Base-by-base conservation (phyloP, 2,113 vertebrate genomes). In the Carassius gibelio region DNA sequence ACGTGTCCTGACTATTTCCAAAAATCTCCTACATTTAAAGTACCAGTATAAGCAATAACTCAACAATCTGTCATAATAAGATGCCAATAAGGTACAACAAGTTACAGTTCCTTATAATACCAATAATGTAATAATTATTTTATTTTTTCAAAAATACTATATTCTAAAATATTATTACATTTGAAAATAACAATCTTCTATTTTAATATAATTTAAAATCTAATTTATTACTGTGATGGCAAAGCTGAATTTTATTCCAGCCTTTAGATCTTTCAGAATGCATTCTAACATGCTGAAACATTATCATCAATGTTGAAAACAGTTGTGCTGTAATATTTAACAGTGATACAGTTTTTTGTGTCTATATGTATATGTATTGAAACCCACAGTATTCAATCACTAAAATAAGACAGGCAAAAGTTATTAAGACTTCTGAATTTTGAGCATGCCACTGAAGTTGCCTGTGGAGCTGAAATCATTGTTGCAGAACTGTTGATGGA, bases 1-100 rank as follows among this genome's bases (percentile, higher is more conserved):
- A 77, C 71, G 8, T 74, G 11, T 48, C 42, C 42, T n/a, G 55
- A 38, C 77, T 45, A 80, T n/a, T 80, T 80, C 36, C n/a, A 62
- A 42, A 79, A 62, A n/a, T 62, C 57, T 77, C 52, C 75, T 38
- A 59, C 30, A 59, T 21, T 36, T 36, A 38, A 77, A 77, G 52
- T 38, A 38, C 75, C 34, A 59, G 48, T 11, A 78, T 21, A 59
- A 78, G 45, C 48, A 76, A 74, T 11, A 45, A 45, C 71, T 74
- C 71, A 48, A 74, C 36, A 48, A 74, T 74, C 71, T 74, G 71
- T 48, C 21, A 74, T 48, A 74, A 61, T 48, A 74, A 61, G 19
- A 59, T 38, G 34, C 30, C 8, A 4, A 71, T 19, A 68, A 68
- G 26, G 14, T 17, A 36, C 30, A 68, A 36, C 30, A 68, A 68